Percentiles rank a stretch among this genome's conserved stretches.
phyloP scores from a whole-genome alignment of 2,888 invertebrate species.

The Teleiodes luculella region DNA sequence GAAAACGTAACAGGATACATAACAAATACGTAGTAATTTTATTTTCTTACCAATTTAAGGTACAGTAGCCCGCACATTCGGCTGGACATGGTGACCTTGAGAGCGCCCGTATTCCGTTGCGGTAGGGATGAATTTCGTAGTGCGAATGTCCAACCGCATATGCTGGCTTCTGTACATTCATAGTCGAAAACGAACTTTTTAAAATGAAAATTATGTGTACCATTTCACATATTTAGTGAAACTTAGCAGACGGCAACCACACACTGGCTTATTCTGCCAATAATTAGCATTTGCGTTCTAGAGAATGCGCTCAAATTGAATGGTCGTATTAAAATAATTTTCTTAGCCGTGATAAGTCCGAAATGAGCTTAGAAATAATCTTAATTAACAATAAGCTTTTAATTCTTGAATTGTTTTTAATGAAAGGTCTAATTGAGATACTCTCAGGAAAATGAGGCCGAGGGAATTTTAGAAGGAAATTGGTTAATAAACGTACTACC shows the following conservation, averaged over 20 bases:
- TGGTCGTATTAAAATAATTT: conserved; percentile 5
- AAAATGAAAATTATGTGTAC: too few relatives aligned
- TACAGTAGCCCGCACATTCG: too few relatives aligned
- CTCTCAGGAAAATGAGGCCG: conserved; percentile 34
- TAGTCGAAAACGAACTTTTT: too few relatives aligned
- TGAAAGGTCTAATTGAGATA: conserved; percentile 43
- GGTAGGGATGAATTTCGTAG: too few relatives aligned
- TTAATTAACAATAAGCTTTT: conserved; percentile 45
- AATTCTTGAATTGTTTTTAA: conserved; percentile 44
- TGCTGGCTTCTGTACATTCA: too few relatives aligned
- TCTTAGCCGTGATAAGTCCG: conserved; percentile 23
- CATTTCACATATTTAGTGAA: too few relatives aligned
- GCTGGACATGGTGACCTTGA: too few relatives aligned
- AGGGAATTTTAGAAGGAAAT: conserved; percentile 28
- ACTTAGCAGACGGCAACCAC: too few relatives aligned
- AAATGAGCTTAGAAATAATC: conserved; percentile 33
- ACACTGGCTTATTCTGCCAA: neutral
- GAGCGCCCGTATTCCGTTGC: too few relatives aligned
- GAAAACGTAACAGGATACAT: neutral
- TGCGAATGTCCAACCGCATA: too few relatives aligned
- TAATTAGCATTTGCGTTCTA: neutral
- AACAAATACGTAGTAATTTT: neutral
- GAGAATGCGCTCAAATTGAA: neutral
- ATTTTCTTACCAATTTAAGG: neutral
- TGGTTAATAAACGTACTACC: conserved; percentile 33